phyloP scores from a whole-genome alignment of 2,113 vertebrate species.

The Charadrius vociferus region DNA sequence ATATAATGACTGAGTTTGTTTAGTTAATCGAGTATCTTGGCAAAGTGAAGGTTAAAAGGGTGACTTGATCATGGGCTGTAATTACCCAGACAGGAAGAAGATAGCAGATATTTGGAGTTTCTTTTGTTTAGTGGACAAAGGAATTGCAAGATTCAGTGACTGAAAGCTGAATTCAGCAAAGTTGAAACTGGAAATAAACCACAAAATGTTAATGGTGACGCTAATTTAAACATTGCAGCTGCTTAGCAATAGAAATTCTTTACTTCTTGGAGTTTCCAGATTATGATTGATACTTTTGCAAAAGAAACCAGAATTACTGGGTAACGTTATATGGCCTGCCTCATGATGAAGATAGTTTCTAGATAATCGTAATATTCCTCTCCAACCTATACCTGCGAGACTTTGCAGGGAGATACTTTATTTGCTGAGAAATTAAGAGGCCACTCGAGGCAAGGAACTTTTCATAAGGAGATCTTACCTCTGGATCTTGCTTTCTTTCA shows the following conservation, averaged over 20 bases:
- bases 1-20: background rate
- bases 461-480: background rate
- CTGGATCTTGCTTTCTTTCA: background rate
- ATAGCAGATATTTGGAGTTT: constrained; percentile 40
- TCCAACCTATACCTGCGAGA: background rate
- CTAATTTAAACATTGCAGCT: constrained; percentile 61
- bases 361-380: background rate
- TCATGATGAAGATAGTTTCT: background rate
- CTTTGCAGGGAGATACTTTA: background rate
- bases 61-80: background rate
- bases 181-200: constrained; percentile 35
- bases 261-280: background rate
- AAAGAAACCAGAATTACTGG: background rate
- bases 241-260: constrained; percentile 32
- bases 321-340: background rate
- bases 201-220: constrained; percentile 40
- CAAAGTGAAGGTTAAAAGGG: background rate
- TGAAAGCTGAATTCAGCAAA: constrained; percentile 61
- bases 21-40: background rate
- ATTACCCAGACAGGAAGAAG: constrained; percentile 29
- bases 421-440: background rate
- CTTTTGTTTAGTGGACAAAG: constrained; percentile 55
- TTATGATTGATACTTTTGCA: background rate
- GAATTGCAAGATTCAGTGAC: constrained; percentile 22
- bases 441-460: background rate